Evolutionary conservation across 2,797 vertebrate genomes (phyloP), one percentile per base, ranked within the genome.

Genomic region (Emydoidea blandingii): DNA sequence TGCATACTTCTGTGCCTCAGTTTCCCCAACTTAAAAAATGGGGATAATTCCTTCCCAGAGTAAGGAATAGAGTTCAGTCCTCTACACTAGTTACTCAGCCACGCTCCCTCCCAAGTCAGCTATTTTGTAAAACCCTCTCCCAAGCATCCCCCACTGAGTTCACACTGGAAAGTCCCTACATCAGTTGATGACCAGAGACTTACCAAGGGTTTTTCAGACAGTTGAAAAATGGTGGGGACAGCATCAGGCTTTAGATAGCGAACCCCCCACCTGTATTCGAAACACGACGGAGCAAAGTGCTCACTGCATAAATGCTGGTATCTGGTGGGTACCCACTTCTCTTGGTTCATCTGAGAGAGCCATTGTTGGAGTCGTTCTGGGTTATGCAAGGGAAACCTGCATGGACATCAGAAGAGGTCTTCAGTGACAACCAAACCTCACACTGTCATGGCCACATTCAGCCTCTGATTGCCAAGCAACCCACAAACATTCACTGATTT

Each of bases 251-350:
- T 97, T 1, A 99, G 98, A 92, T 98, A 98, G 8, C 98, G 98
- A 81, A 98, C 98, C 1, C 98, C 98, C 98, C 98, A 98, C 16
- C 97, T 96, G 65, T 98, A 97, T 85, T 98, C 98, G 93, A 99
- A 99, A 93, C 98, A 98, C 12, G 98, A 98, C 0, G 98, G 95
- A 0, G 97, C 96, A 68, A 99, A 99, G 81, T 99, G 98, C 47
- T 98, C 97, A 1, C 98, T 98, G 96, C 98, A 98, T 37, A 99
- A 95, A 34, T 98, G 98, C 91, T 99, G 98, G 91, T 98, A 98
- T 49, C 98, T 97, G n/a, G 98, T 98, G 1, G 98, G 98, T 34
- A 96, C 96, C 98, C 98, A 99, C 91, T 97, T 97, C 86, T 98
- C 98, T 1, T 96, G 94, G 0, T 98, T 98, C 98, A 98, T 98